phyloP scores from a whole-genome alignment of 1,140 invertebrate genomes.

The Lethrus apterus region DNA sequence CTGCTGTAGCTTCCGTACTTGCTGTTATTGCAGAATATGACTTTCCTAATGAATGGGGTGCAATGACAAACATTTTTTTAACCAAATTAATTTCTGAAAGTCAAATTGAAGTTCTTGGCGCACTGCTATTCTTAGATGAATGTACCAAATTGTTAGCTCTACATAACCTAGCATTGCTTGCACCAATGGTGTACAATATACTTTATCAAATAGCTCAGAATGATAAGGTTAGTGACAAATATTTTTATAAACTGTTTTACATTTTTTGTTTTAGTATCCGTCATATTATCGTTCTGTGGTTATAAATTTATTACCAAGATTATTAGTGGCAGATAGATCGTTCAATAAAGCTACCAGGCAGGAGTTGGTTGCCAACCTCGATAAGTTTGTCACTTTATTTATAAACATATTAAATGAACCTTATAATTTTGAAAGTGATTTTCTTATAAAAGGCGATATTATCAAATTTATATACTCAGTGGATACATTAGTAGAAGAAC shows the following conservation, averaged over 20 bases:
- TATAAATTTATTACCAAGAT: slow-evolving; percentile 6
- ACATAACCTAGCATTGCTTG: slow-evolving; percentile 1
- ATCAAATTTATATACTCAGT: slow-evolving; percentile 1
- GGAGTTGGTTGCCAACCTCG: not conserved
- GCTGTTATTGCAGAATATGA: slow-evolving; percentile 12
- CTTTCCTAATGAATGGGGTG: slow-evolving; percentile 9
- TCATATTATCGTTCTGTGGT: not conserved
- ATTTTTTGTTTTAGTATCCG: slow-evolving; percentile 1
- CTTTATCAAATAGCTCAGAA: slow-evolving; percentile 11
- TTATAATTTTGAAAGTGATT: not conserved
- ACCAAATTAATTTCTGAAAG: slow-evolving; percentile 6
- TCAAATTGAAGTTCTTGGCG: slow-evolving; percentile 11
- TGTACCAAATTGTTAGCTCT: slow-evolving; percentile 1
- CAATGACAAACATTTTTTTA: not conserved
- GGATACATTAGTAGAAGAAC: not conserved
- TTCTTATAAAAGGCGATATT: slow-evolving; percentile 3
- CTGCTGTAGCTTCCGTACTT: slow-evolving; percentile 1
- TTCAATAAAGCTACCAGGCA: not conserved
- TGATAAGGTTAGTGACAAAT: slow-evolving; percentile 4
- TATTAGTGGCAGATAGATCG: slow-evolving; percentile 5
- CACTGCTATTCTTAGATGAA: slow-evolving; percentile 14
- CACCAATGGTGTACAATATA: slow-evolving; percentile 2
- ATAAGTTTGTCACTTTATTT: slow-evolving; percentile 5
- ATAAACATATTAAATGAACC: slow-evolving; percentile 5
- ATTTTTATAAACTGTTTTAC: slow-evolving; percentile 8